Evolutionary conservation across 2,888 invertebrate genomes (phyloP), one percentile per base, ranked within the genome.

Genomic region (Lasius platythorax): DNA sequence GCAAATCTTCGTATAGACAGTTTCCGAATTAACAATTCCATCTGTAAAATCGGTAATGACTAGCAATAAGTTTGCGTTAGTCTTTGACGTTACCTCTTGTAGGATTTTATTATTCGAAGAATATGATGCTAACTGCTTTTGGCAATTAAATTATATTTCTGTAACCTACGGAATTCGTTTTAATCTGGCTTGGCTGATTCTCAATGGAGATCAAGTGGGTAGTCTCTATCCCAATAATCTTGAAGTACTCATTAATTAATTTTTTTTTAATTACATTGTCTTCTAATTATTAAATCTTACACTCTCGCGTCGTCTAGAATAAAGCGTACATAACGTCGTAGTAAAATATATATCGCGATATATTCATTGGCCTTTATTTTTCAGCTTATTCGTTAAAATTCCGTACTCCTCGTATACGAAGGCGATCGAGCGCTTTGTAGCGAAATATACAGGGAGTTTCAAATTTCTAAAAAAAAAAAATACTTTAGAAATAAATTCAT

Each of bases 271-370:
- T 78, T 40, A 68, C 30, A 33, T 15, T 53, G 1, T 53, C 30
- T 67, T 58, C 58, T 23, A 56, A 67, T 43, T 23, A 66, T 9
- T 15, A 23, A 67, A 33, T 33, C 18, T 46, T 46, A 64, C n/a
- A 33, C 30, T 2, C 15, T 67, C 30, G 12, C 23, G 15, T 28
- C 15, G 37, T 46, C 70, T 53, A 70, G 56, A 82, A 50, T 82
- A 79, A 82, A 85, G 81, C 78, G 40, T 73, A 84, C 66, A 81
- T 82, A 87, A 81, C 68, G 78, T 85, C 82, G 87, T 90, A 90
- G 79, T 90, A 90, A 90, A 90, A 90, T 90, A 90, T 85, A 90
- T 73, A 23, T 86, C 58, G 67, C 67, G 67, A 70, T 76, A 67
- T 67, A 79, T 76, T 61, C 61, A 61, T 68, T 78, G 58, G 78